These are phyloP conservation scores for Calyptommatus sinebrachiatus DNA, from an alignment of 2,113 vertebrate genomes.

Conservation along the genomic window DNA sequence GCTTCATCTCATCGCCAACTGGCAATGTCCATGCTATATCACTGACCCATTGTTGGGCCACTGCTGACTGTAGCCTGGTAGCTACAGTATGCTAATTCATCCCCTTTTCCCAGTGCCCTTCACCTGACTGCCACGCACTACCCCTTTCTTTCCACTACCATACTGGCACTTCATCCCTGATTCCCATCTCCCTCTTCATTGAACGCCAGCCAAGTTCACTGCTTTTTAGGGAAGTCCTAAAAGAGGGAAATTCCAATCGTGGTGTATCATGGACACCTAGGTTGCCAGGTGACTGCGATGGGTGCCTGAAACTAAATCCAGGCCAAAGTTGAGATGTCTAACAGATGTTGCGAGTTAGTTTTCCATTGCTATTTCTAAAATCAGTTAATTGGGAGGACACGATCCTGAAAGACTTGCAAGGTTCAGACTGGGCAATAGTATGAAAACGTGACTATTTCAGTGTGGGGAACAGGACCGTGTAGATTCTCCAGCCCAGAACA, in stretches of 20 bases:
- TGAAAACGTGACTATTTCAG: slow-evolving; percentile 43
- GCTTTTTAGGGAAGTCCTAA: slow-evolving; percentile 10
- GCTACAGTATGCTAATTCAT: slow-evolving; percentile 24
- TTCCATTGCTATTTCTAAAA: slow-evolving; percentile 40
- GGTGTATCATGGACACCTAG: neutral
- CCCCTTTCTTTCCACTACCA: slow-evolving; percentile 9
- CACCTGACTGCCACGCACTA: neutral
- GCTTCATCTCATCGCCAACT: slow-evolving; percentile 40
- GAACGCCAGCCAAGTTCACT: slow-evolving; percentile 13
- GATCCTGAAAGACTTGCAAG: slow-evolving; percentile 20
- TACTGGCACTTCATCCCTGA: slow-evolving; percentile 24
- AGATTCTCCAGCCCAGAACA: slow-evolving; percentile 46
- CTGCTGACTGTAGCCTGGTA: slow-evolving; percentile 17
- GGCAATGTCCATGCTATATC: slow-evolving; percentile 22
- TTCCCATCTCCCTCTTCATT: slow-evolving; percentile 16
- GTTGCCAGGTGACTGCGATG: slow-evolving; percentile 4
- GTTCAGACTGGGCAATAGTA: slow-evolving; percentile 20
- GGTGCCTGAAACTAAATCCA: neutral
- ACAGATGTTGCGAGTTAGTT: slow-evolving; percentile 40
- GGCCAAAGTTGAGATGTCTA: slow-evolving; percentile 33
- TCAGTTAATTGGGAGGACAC: slow-evolving; percentile 35
- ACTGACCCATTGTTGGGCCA: neutral
- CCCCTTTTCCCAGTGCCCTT: neutral
- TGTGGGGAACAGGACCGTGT: slow-evolving; percentile 45
- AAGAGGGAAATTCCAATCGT: neutral